Evolutionary conservation across 2,888 invertebrate genomes (phyloP), one percentile per base, ranked within the genome.

Genomic region (Leucophenga maculata): DNA sequence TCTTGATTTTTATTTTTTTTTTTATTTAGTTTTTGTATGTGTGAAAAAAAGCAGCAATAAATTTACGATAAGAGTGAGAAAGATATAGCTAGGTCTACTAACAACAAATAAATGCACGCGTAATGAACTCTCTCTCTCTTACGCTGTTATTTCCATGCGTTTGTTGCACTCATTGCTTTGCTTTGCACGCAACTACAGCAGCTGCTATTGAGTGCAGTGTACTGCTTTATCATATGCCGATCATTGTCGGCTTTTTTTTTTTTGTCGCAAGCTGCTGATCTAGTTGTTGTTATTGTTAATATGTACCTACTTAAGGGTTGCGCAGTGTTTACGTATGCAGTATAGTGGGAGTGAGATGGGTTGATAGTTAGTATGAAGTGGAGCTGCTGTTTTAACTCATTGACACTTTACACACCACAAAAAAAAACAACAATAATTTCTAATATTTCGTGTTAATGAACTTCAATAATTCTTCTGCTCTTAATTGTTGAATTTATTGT

Each of bases 131-230:
- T 11, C 39, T 39, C 11, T 39, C 39, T 39, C 8, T 39, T 9
- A 11, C 8, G 3, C 39, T 39, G 39, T 11, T 39, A 39, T 39
- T 39, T 9, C 39, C 39, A 39, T 39, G 39, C 39, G 39, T 39
- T 39, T 11, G 39, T 11, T 39, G 39, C 9, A 39, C 9, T 39
- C 39, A 1, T 39, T 11, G 39, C 8, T 26, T 26, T 39, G 39
- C 39, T 39, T 79, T 75, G 55, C 67, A 74, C 70, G 69, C 79
- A 81, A 67, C 78, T 74, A 75, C 64, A 46, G 65, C 52, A 4
- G 52, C 16, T 48, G 50, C 52, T 68, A 18, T 32, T 57, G 68
- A 39, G 39, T 68, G 50, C 6, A 6, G n/a, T 50, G 50, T n/a
- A 48, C 26, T 26, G 26, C 26, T 6, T 39, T 39, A 8, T 39